Percentiles rank a stretch among this genome's conserved stretches.
Conservation (phyloP, 35 echinoderm and acorn worm genomes). For the Apostichopus japonicus region DNA sequence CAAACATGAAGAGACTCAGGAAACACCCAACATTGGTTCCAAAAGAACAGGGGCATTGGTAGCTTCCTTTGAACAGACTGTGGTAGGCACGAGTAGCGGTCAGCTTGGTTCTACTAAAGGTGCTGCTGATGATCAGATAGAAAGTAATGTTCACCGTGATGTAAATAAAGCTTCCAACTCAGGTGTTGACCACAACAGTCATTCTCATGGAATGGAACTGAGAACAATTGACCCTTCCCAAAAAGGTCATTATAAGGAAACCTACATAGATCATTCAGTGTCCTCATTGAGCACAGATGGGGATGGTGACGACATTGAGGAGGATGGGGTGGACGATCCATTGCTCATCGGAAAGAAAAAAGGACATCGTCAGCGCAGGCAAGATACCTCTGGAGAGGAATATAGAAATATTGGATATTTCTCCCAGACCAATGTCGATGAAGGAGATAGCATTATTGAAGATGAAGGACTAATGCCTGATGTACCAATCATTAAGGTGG, state of each 20-base stretch:
- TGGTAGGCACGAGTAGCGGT: too few relatives aligned
- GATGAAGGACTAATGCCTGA: not conserved
- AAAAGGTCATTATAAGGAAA: constrained; percentile 35
- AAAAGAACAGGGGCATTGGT: too few relatives aligned
- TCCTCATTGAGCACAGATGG: constrained; percentile 41
- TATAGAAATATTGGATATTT: not conserved
- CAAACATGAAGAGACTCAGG: too few relatives aligned
- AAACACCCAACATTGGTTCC: too few relatives aligned
- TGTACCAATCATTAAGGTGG: constrained; percentile 23
- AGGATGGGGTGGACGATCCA: not conserved
- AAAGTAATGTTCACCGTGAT: not conserved
- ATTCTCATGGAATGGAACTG: not conserved
- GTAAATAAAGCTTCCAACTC: not conserved
- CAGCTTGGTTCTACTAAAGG: not conserved
- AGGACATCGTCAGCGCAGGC: not conserved
- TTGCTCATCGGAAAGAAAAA: not conserved
- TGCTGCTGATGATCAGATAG: not conserved
- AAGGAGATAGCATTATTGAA: not conserved
- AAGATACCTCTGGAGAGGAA: too few relatives aligned
- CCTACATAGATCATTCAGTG: constrained; percentile 17
- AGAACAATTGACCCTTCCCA: not conserved
- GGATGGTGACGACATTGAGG: not conserved
- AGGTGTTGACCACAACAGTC: not conserved
- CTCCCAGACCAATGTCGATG: constrained; percentile 27
- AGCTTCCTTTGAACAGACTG: too few relatives aligned